Conservation (phyloP, 1,140 invertebrate species). For the Bombus ignitus region DNA sequence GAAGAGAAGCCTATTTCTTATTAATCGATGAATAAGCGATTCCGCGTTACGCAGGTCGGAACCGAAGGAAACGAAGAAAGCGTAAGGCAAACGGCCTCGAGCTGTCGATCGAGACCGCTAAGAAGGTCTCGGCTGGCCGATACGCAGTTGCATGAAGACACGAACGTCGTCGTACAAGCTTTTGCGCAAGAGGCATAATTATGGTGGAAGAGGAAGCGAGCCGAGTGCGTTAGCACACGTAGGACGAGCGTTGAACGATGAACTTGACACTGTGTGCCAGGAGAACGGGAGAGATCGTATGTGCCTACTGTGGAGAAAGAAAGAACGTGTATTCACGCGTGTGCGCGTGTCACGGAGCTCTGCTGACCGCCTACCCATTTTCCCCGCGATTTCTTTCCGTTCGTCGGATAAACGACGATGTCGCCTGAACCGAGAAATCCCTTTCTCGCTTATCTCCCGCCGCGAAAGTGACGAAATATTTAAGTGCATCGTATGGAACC, state of each 20-base stretch:
- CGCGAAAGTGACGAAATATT: constrained; percentile 3
- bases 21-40: not conserved
- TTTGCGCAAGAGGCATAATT: constrained; percentile 70
- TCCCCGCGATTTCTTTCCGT: constrained; percentile 37
- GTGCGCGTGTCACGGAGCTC: constrained; percentile 1
- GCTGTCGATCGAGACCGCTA: constrained; percentile 64
- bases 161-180: constrained; percentile 64
- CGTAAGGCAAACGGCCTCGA: constrained; percentile 60
- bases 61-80: constrained; percentile 34
- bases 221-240: constrained; percentile 69
- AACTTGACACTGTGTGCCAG: constrained; percentile 66
- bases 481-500: not conserved
- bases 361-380: constrained; percentile 54
- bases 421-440: not conserved
- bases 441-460: constrained; percentile 13
- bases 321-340: constrained; percentile 12
- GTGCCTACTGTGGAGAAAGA: not conserved
- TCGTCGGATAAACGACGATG: constrained; percentile 43
- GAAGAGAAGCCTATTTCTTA: not conserved
- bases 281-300: constrained; percentile 9
- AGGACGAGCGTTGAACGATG: constrained; percentile 71
- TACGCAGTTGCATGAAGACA: constrained; percentile 62
- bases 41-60: not conserved
- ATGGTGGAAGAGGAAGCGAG: constrained; percentile 68
- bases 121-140: constrained; percentile 57